These are phyloP conservation scores for Archegozetes longisetosus DNA, from an alignment of 1,140 invertebrate species.

Conservation along the genomic window DNA sequence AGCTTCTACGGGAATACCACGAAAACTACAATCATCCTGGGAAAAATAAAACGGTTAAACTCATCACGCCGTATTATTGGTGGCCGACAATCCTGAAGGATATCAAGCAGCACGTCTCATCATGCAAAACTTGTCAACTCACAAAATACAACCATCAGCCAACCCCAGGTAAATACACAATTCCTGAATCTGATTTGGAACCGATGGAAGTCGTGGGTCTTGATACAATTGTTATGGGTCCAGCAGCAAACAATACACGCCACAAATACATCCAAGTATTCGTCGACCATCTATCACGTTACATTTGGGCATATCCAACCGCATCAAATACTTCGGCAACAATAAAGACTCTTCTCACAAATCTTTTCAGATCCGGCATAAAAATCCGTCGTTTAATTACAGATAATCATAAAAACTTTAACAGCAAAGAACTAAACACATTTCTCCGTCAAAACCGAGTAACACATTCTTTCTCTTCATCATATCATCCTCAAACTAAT, in stretches of 20 bases:
- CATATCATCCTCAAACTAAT: background rate
- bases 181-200: background rate
- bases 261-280: constrained; percentile 10
- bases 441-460: constrained; percentile 2
- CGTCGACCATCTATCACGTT: constrained; percentile 10
- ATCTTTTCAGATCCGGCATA: background rate
- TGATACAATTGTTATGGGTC: constrained; percentile 10
- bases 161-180: background rate
- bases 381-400: background rate
- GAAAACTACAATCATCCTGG: no score
- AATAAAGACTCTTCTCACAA: constrained; percentile 7
- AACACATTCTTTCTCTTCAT: background rate
- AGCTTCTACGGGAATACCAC: background rate
- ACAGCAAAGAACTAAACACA: background rate
- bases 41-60: background rate
- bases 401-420: constrained; percentile 8
- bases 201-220: constrained; percentile 11
- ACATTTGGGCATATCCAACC: constrained; percentile 5
- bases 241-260: constrained; percentile 3
- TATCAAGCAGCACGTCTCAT: background rate
- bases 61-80: no score
- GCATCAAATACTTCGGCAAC: background rate
- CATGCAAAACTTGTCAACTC: constrained; percentile 1
- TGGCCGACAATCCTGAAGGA: no score
- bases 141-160: background rate